Evolutionary conservation across 2,888 invertebrate species (phyloP), one percentile per base, ranked within the genome.

Genomic region (Gonocerus acuteangulatus): DNA sequence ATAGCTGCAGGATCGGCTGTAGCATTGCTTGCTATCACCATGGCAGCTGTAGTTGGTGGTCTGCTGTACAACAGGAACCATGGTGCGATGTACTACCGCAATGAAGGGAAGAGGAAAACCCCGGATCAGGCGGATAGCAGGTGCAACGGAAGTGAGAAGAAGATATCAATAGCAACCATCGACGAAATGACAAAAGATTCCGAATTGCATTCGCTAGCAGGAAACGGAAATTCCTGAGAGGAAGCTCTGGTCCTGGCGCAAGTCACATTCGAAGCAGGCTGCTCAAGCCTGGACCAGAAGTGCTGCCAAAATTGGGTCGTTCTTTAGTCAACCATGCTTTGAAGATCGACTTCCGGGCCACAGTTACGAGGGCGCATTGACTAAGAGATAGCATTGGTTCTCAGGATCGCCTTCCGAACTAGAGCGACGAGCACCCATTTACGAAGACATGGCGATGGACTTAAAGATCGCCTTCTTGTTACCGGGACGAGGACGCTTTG

Each of bases 31-130:
- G 71, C 79, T 36, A 72, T 79, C 45, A 75, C 77, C 23, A 72
- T 75, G 62, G 71, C 73, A 19, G 75, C 77, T 57, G 75, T 79
- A 9, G 70, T 78, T 15, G 74, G 78, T 0, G 81, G 81, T 1
- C 75, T 86, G 56, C 80, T 82, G 69, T 86, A 85, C 69, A 83
- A 85, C 68, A 79, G 84, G 45, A 82, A 83, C 62, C 80, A 84
- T 66, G 83, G 85, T 2, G 84, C 85, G 2, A 81, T 82, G 48
- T 89, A 89, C 74, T n/a, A n/a, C n/a, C n/a, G n/a, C n/a, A n/a
- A n/a, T n/a, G 89, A 89, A 73, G 87, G 86, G 71, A 83, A 84
- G 66, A 74, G 77, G 63, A 72, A 69, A 2, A 49, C 62, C 6
- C 13, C 39, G n/a, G 32, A 32, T 9, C 76, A 66, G 73, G 72